Conservation (phyloP, 2,888 invertebrate species). For the Ectropis crepuscularia region DNA sequence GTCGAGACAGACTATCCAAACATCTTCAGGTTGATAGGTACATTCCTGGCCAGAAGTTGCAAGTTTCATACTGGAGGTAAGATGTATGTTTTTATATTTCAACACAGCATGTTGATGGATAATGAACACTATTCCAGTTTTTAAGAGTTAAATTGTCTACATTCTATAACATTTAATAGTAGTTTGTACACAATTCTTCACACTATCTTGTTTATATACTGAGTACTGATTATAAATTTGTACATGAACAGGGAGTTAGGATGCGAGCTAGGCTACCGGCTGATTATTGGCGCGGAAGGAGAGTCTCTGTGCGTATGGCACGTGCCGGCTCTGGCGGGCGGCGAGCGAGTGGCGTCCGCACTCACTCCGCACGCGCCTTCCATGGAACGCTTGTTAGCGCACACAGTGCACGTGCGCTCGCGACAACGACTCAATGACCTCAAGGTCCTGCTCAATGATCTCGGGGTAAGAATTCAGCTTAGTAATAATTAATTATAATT, state of each 20-base stretch:
- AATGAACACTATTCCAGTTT: no score
- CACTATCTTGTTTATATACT: no score
- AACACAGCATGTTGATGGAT: no score
- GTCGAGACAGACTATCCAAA: slow-evolving; percentile 94
- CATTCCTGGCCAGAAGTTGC: slow-evolving; percentile 93
- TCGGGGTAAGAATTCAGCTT: slow-evolving; percentile 69
- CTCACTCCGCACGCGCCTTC: slow-evolving; percentile 96
- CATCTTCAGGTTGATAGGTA: slow-evolving; percentile 97
- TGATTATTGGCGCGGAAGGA: slow-evolving; percentile 94
- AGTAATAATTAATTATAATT: neutral
- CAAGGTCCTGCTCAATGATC: slow-evolving; percentile 89
- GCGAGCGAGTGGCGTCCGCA: slow-evolving; percentile 86
- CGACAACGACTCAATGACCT: slow-evolving; percentile 93
- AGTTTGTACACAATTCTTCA: no score
- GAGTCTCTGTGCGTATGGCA: slow-evolving; percentile 82
- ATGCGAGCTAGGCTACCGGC: slow-evolving; percentile 94
- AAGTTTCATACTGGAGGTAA: slow-evolving; percentile 97
- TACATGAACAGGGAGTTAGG: slow-evolving; percentile 86
- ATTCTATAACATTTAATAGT: no score
- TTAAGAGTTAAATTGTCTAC: no score
- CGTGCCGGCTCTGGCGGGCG: slow-evolving; percentile 85
- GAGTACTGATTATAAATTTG: no score
- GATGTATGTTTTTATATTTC: slow-evolving; percentile 11
- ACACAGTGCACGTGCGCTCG: slow-evolving; percentile 97
- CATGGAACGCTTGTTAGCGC: slow-evolving; percentile 96